A percentile compares a stretch with the other conserved stretches of the same genome.
Evolutionary conservation across 2,113 vertebrate genomes (phyloP).

Genomic region (Eclectus roratus): DNA sequence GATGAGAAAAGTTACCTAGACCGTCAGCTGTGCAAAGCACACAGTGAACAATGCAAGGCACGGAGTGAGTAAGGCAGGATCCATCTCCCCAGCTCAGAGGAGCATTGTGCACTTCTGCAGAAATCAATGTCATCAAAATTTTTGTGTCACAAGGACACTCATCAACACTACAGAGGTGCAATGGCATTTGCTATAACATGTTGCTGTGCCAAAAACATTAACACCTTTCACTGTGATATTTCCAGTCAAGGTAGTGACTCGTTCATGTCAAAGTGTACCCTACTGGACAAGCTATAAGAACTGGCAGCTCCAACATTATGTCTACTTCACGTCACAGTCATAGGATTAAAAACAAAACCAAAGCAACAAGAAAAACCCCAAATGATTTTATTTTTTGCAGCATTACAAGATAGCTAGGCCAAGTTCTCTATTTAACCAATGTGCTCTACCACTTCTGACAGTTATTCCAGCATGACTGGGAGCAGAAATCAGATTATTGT

Average conservation of each 20-base stretch:
- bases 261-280: not conserved
- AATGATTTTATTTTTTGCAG: not conserved
- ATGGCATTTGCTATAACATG: accelerated
- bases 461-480: not conserved
- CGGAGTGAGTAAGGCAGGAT: not conserved
- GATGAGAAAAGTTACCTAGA: not conserved
- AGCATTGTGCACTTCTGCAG: not conserved
- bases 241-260: not conserved
- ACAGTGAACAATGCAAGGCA: not conserved
- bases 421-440: not conserved
- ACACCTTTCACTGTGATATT: not conserved
- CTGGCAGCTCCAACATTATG: accelerated
- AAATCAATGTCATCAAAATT: not conserved
- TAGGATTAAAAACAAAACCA: not conserved
- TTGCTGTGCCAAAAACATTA: not conserved
- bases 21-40: not conserved
- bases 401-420: not conserved
- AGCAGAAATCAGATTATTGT: not conserved
- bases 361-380: not conserved
- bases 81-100: not conserved
- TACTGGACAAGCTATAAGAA: not conserved
- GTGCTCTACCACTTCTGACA: not conserved
- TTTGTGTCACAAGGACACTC: not conserved
- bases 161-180: too few relatives aligned
- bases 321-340: not conserved